A percentile compares a stretch with the other conserved stretches of the same genome.
phyloP scores from a whole-genome alignment of 2,797 vertebrate genomes.

The Coregonus suidteri region DNA sequence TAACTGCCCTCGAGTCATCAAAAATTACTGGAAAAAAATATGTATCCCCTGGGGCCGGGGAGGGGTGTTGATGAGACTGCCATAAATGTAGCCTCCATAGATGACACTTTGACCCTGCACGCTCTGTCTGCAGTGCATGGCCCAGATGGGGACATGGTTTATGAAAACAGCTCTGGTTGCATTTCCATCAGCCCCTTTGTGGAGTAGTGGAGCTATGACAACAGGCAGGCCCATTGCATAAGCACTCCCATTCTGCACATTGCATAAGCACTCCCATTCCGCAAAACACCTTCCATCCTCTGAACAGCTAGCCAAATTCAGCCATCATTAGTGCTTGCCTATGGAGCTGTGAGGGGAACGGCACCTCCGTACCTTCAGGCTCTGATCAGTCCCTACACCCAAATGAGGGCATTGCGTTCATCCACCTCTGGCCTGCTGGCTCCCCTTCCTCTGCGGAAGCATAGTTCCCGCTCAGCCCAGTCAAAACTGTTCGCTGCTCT shows the following conservation, averaged over 20 bases:
- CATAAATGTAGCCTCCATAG: background rate
- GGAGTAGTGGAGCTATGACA: background rate
- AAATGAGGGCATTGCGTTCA: too few relatives aligned
- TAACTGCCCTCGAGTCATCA: background rate
- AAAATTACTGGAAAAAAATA: background rate
- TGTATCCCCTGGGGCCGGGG: background rate
- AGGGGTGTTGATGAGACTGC: background rate
- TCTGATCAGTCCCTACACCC: too few relatives aligned
- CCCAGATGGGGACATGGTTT: background rate
- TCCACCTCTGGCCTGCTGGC: too few relatives aligned
- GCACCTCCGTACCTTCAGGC: too few relatives aligned
- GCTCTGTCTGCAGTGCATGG: background rate
- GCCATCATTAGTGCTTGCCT: background rate
- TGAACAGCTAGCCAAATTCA: background rate
- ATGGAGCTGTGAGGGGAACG: too few relatives aligned
- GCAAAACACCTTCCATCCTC: background rate
- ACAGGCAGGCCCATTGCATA: background rate
- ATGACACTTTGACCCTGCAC: background rate
- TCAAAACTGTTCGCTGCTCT: too few relatives aligned
- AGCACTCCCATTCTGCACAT: slow-evolving; percentile 2
- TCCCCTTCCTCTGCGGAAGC: too few relatives aligned
- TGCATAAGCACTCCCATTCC: background rate
- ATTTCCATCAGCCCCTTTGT: slow-evolving; percentile 2
- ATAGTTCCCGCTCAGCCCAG: too few relatives aligned
- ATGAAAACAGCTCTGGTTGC: background rate